A percentile compares a stretch with the other conserved stretches of the same genome.
Evolutionary conservation across 2,888 invertebrate genomes (phyloP).

Genomic region (Trissolcus japonicus): DNA sequence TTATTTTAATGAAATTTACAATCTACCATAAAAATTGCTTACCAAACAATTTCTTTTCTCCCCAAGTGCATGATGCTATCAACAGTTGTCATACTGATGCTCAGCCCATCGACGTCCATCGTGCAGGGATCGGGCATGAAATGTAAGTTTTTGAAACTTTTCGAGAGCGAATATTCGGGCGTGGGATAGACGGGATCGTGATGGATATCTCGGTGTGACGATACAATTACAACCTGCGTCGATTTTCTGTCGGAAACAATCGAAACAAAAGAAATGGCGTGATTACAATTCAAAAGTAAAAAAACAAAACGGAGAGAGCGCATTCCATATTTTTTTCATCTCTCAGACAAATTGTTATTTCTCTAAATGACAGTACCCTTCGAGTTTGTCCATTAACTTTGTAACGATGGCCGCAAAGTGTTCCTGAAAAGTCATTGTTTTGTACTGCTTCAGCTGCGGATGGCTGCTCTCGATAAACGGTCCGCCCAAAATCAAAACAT

Average conservation of each 20-base stretch:
- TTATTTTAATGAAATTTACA: not conserved
- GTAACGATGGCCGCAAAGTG: slow-evolving; percentile 85
- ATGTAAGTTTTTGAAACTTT: slow-evolving; percentile 78
- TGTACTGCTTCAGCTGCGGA: slow-evolving; percentile 79
- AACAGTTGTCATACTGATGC: slow-evolving; percentile 87
- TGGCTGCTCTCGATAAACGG: slow-evolving; percentile 89
- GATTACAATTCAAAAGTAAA: not conserved
- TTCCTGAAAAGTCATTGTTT: slow-evolving; percentile 84
- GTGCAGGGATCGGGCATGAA: slow-evolving; percentile 89
- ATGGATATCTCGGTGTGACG: slow-evolving; percentile 87
- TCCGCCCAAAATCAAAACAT: slow-evolving; percentile 88
- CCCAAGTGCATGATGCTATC: slow-evolving; percentile 90
- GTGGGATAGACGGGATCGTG: slow-evolving; percentile 90
- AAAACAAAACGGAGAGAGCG: not conserved
- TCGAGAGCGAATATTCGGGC: slow-evolving; percentile 82
- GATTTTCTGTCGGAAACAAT: slow-evolving; percentile 75
- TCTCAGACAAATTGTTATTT: not conserved
- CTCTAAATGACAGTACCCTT: slow-evolving; percentile 76
- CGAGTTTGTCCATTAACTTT: slow-evolving; percentile 81
- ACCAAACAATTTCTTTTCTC: slow-evolving; percentile 87
- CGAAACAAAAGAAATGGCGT: not conserved
- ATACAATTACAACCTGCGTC: slow-evolving; percentile 85
- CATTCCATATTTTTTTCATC: too few relatives aligned
- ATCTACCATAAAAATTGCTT: slow-evolving; percentile 68
- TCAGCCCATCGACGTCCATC: slow-evolving; percentile 85